Percentiles rank a stretch among this genome's conserved stretches.
Evolutionary conservation across 2,797 vertebrate genomes (phyloP).

Genomic region (Lacerta viridis): DNA sequence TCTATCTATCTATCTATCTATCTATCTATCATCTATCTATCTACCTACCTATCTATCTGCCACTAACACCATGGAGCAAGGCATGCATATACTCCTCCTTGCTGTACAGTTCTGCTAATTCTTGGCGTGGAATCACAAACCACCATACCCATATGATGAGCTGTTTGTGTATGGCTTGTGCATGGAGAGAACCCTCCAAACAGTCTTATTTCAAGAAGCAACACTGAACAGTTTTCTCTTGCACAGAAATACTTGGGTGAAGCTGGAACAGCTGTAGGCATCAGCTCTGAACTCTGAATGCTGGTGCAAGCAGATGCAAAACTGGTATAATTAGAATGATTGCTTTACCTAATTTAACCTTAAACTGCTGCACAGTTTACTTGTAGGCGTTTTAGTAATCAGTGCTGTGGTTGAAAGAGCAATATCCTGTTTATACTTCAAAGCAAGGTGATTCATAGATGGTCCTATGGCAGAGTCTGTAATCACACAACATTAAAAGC

Average conservation of each 20-base stretch:
- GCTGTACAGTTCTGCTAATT: background rate
- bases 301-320: background rate
- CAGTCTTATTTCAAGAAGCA: background rate
- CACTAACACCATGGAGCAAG: background rate
- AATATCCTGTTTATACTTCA: conserved; percentile 80
- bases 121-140: background rate
- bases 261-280: background rate
- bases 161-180: background rate
- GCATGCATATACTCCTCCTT: background rate
- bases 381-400: conserved; percentile 74
- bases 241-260: background rate
- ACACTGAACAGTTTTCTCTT: background rate
- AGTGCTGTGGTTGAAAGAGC: conserved; percentile 63
- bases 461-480: conserved; percentile 50
- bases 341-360: conserved; percentile 59
- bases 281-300: background rate
- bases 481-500: conserved; percentile 71
- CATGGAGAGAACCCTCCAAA: background rate
- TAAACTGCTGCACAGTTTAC: conserved; percentile 53
- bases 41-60: no score
- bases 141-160: background rate
- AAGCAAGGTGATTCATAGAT: conserved; percentile 58
- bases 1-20: no score
- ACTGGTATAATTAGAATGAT: background rate
- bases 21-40: no score